Evolutionary conservation across 2,888 invertebrate genomes (phyloP), one percentile per base, ranked within the genome.

Genomic region (Meliscaeva auricollis): DNA sequence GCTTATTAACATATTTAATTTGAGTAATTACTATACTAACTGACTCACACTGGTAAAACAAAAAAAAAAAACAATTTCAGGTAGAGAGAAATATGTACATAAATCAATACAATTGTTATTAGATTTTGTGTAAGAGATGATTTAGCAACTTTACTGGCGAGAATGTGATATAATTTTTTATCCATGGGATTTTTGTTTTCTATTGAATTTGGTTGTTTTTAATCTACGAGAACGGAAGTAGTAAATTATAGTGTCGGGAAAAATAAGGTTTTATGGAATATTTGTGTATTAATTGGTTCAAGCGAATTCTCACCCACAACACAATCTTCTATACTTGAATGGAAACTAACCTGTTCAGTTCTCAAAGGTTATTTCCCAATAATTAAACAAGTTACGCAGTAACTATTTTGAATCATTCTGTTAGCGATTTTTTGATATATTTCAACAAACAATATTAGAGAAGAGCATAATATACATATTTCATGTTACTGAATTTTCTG

Each of bases 91-190:
- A 30, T 15, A 26, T 8, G n/a, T 4, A 41, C n/a, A 6, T 22
- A 26, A 1, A 11, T 8, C 20, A 35, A 22, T 35, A 30, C 15
- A 35, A 15, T 15, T 54, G 13, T 54, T 32, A 9, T 5, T 32
- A 20, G 17, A 46, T 44, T 32, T 52, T 58, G 41, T 35, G 58
- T 66, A 41, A n/a, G n/a, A n/a, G 26, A 79, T 79, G 73, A 79
- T 64, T n/a, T 35, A 62, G 64, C 78, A 54, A 60, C 1, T 44
- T 52, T 38, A 8, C 15, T 30, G 3, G 13, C 13, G 1, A 9
- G 5, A 32, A 46, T 32, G 5, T 7, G 58, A 1, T 48, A 5
- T 20, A 3, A 3, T 38, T 50, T 64, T 64, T 58, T n/a, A 20
- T 41, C 41, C n/a, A 35, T 79, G 2, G 15, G 9, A 35, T 13